Evolutionary conservation across 2,113 vertebrate genomes (phyloP).

Genomic region (Tragelaphus scriptus): DNA sequence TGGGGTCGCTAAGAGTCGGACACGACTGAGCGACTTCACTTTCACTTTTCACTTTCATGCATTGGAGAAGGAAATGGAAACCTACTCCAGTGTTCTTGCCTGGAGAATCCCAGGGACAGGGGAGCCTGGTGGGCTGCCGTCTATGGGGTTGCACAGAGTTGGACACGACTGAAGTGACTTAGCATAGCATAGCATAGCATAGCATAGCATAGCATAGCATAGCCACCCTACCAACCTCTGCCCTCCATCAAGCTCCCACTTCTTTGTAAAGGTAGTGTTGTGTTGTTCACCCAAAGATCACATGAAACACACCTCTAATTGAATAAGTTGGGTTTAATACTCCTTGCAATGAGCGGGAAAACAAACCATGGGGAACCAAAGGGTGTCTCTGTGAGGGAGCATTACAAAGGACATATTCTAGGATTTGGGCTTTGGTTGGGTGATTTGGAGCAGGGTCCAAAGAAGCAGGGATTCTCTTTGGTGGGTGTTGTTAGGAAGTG

Average conservation of each 20-base stretch:
- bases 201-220: not conserved
- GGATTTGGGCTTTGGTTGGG: not conserved
- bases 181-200: too few species aligned
- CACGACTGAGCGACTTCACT: too few species aligned
- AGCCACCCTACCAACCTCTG: not conserved
- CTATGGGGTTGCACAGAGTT: too few species aligned
- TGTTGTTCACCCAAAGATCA: not conserved
- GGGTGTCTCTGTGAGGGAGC: not conserved
- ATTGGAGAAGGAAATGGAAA: too few species aligned
- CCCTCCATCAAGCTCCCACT: not conserved
- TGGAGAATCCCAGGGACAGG: too few species aligned
- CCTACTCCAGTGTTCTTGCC: too few species aligned
- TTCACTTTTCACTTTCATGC: too few species aligned
- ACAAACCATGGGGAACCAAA: not conserved
- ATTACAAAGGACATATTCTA: not conserved
- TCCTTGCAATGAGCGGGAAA: not conserved
- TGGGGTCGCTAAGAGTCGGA: too few species aligned
- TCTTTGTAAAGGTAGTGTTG: not conserved
- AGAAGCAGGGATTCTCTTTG: not conserved
- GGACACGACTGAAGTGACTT: too few species aligned
- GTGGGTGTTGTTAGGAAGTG: not conserved
- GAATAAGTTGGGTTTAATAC: not conserved
- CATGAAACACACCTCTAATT: not conserved
- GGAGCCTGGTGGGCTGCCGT: too few species aligned
- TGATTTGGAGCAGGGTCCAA: not conserved